Evolutionary conservation across 2,113 vertebrate genomes (phyloP), one percentile per base, ranked within the genome.

Genomic region (Dicaeum eximium): DNA sequence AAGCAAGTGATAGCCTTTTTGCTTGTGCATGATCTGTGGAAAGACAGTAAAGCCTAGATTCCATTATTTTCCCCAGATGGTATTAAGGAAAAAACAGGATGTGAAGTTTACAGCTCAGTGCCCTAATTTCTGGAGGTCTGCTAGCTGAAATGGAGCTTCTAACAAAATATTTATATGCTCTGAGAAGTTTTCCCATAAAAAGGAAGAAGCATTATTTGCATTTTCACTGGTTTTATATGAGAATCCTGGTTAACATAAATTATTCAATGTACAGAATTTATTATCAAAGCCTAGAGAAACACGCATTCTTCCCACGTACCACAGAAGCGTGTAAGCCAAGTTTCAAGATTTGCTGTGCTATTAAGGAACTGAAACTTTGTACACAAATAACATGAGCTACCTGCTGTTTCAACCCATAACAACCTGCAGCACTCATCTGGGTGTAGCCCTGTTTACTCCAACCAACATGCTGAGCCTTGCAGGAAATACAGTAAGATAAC

Each of bases 51-150:
- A 94, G 50, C 48, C 20, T 64, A 37, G 17, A 88, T 85, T 75
- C 70, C 65, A 91, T 80, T 96, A 75, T 86, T 88, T 90, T 58
- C 23, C 90, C 58, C 88, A 88, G 85, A 94, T 88, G 80, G 72
- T 48, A 74, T 51, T 91, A 91, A 69, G 73, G 70, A 48, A 81
- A 80, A 93, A 93, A 45, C 72, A 82, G 79, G 67, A 94, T 94
- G 47, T 67, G 61, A 96, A 88, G 45, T 92, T 92, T 93, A 88
- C 88, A 93, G 88, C 75, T 96, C 90, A 84, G 64, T 93, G 75
- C 90, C 60, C 88, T 93, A 53, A 93, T 94, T 96, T 97, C 84
- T 94, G 81, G 57, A 94, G 78, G 94, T 95, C 89, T 93, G 58
- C 82, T 92, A 87, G 84, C 62, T 93, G 92, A 85, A 92, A 92